Evolutionary conservation across 1,140 invertebrate genomes (phyloP), one percentile per base, ranked within the genome.

Genomic region (Polyergus mexicanus): DNA sequence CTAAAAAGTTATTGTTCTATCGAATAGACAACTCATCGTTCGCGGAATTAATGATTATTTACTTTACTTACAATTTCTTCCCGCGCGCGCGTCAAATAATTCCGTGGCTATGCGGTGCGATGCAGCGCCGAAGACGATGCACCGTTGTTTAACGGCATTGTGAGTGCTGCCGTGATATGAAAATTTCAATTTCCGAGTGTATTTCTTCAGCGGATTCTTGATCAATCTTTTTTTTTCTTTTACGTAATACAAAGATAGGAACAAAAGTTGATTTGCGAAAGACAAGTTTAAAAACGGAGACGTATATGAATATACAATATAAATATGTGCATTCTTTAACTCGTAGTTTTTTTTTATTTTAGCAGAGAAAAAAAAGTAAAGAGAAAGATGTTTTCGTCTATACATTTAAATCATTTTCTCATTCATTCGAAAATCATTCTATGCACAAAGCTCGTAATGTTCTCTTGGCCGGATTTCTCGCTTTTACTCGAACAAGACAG

Each of bases 111-210:
- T 41, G 66, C 63, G 19, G 60, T 22, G 56, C 32, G 74, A 56
- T 32, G 19, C 58, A 66, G 47, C 28, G 54, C 56, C 58, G 65
- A 75, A 60, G 77, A 19, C 13, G 83, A 90, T 89, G 77, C 89
- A 86, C 89, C 86, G 88, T 91, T 91, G 88, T 71, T 65, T 91
- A 91, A 91, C 89, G 89, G 89, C 88, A 91, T 74, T 66, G 84
- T 89, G 89, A 78, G 86, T 90, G 76, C 66, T 78, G 58, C 60
- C 68, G 65, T 58, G 88, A 38, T 75, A 32, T 68, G 56, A 88
- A 83, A 91, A 77, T 85, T 87, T 69, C 84, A 84, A 83, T 87
- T 65, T 56, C n/a, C 22, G 16, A 47, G 19, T 13, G 25, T 5
- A 11, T 25, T 28, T 44, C 41, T 8, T 69, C 25, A 44, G 11